Base-by-base conservation (phyloP, 2,797 vertebrate species). In the Astyanax mexicanus region DNA sequence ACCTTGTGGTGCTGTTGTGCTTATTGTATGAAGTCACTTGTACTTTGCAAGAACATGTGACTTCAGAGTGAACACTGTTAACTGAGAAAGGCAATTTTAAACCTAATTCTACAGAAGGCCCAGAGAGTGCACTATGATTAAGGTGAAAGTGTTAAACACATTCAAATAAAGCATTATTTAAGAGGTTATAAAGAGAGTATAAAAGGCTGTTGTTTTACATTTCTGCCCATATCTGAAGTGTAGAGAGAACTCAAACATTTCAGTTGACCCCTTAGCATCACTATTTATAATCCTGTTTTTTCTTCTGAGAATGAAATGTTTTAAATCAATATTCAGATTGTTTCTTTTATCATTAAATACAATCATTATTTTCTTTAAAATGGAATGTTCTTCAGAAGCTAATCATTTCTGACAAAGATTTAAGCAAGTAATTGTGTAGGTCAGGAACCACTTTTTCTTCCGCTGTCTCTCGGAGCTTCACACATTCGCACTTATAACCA, bases 1-100 rank as follows among this genome's bases (percentile, higher is more conserved):
- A 69, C 78, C 29, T 69, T 7, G 38, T 60, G 37, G 70, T 72
- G 49, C 47, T 19, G 32, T 80, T 83, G 81, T 83, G 81, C 81
- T 83, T 83, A 35, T 55, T 45, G 11, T 25, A 54, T 45, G 38
- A 70, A 45, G 25, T 19, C 12, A 23, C 4, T 3, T 3, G 35
- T 7, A 65, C 37, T 52, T 47, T 12, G 57, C 27, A 38, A 37
- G 47, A 67, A 67, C 12, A 7, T 23, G 13, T 45, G 29, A 32
- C 29, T 58, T 67, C 12, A 38, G 51, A 17, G 54, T 17, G 19
- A 75, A 38, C 47, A 55, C 38, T 47, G 47, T 52, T 70, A 23
- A 65, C 25, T 64, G 25, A 17, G 32, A 44, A 37, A 51, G 9
- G 12, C 74, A 17, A 44, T 21, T 4, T 13, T 12, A 58, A 17